Evolutionary conservation across 2,113 vertebrate genomes (phyloP).

Genomic region (Macquaria ambigua): DNA sequence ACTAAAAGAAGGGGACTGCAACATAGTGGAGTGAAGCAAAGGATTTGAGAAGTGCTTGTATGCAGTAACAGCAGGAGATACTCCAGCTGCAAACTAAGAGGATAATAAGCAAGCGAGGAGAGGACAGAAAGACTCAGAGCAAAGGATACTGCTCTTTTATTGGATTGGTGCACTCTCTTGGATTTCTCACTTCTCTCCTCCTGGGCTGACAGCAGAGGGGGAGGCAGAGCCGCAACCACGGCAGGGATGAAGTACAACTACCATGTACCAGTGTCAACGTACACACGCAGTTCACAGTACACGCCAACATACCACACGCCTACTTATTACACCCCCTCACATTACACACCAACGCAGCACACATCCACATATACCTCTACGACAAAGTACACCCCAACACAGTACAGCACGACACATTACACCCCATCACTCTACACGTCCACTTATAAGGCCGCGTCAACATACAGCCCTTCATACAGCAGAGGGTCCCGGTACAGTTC

Average conservation of each 20-base stretch:
- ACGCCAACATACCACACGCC: conserved; percentile 73
- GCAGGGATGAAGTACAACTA: conserved; percentile 89
- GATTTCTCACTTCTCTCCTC: conserved; percentile 64
- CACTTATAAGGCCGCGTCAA: conserved; percentile 69
- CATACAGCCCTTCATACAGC: conserved; percentile 72
- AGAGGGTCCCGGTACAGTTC: conserved; percentile 67
- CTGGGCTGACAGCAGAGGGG: conserved; percentile 50
- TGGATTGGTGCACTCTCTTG: conserved; percentile 58
- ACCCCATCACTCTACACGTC: conserved; percentile 68
- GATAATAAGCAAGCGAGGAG: conserved; percentile 37
- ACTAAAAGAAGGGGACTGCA: conserved; percentile 16
- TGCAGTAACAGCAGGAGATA: conserved; percentile 24
- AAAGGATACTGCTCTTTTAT: conserved; percentile 55
- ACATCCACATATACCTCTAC: conserved; percentile 59
- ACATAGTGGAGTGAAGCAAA: conserved; percentile 25
- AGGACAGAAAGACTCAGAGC: conserved; percentile 43
- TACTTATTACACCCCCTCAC: conserved; percentile 63
- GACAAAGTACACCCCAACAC: conserved; percentile 72
- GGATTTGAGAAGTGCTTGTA: conserved; percentile 34
- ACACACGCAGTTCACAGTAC: conserved; percentile 74
- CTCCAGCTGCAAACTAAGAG: conserved; percentile 29
- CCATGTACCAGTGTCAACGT: conserved; percentile 71
- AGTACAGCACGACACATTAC: conserved; percentile 72
- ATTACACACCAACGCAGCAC: conserved; percentile 70
- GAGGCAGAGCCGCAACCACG: conserved; percentile 42